phyloP scores from a whole-genome alignment of 2,113 vertebrate species.

The Tragulus kanchil region DNA sequence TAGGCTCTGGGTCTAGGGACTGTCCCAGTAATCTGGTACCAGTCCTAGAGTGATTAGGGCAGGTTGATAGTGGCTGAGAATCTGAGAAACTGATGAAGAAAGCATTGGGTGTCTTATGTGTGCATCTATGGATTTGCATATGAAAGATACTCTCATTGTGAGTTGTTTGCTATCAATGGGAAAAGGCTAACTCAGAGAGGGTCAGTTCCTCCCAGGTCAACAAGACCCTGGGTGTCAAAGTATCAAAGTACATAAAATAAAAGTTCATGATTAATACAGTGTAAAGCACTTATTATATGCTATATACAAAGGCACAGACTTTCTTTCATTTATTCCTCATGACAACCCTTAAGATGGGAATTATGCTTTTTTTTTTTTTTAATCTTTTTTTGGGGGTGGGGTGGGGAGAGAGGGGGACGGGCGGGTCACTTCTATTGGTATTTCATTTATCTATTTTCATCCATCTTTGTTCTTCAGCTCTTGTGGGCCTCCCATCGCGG shows the following conservation, averaged over 20 bases:
- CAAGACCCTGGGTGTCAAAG: background rate
- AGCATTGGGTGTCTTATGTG: background rate
- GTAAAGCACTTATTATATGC: background rate
- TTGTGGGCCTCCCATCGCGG: no score
- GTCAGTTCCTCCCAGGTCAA: background rate
- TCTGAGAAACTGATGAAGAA: background rate
- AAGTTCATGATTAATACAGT: background rate
- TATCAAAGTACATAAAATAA: background rate
- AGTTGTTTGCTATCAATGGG: background rate
- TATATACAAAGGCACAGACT: background rate
- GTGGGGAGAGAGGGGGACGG: no score
- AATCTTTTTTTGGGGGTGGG: no score
- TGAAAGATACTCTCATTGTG: no score
- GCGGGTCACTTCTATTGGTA: no score
- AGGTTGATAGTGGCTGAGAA: background rate
- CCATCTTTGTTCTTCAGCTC: no score
- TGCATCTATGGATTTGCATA: background rate
- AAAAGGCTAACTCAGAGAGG: background rate
- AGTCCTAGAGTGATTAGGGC: no score
- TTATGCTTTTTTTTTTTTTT: background rate
- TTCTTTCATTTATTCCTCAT: background rate
- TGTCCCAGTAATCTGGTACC: no score
- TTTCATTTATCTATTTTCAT: no score
- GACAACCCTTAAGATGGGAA: background rate
- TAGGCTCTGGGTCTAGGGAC: no score